phyloP scores from a whole-genome alignment of 2,113 vertebrate genomes.

The Bos indicus region DNA sequence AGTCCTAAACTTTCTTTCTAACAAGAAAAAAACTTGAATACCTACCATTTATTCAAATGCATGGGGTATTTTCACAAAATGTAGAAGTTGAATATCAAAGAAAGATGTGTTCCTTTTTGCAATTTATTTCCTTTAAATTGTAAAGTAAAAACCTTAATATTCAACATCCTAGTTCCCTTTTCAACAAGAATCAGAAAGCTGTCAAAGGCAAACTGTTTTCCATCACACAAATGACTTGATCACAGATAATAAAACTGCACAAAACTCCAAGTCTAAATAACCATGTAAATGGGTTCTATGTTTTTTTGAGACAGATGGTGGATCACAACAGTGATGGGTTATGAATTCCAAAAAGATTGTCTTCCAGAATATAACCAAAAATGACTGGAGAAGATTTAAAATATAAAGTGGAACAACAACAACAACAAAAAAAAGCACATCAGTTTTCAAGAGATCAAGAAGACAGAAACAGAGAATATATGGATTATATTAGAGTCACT shows the following conservation, averaged over 20 bases:
- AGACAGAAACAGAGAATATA: slow-evolving; percentile 14
- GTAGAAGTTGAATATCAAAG: slow-evolving; percentile 15
- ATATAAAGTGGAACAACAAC: slow-evolving; percentile 51
- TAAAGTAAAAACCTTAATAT: slow-evolving; percentile 34
- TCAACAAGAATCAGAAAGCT: slow-evolving; percentile 70
- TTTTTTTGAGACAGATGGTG: slow-evolving; percentile 69
- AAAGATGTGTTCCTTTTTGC: neutral
- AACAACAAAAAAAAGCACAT: neutral
- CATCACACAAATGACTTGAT: slow-evolving; percentile 68
- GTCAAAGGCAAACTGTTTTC: slow-evolving; percentile 59
- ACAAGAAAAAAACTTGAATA: neutral
- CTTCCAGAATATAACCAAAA: slow-evolving; percentile 60
- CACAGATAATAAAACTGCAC: slow-evolving; percentile 64
- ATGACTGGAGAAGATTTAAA: slow-evolving; percentile 38
- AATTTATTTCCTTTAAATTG: slow-evolving; percentile 42
- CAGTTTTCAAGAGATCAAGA: slow-evolving; percentile 58
- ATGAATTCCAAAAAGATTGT: slow-evolving; percentile 62
- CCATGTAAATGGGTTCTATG: slow-evolving; percentile 65
- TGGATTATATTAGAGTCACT: slow-evolving; percentile 28
- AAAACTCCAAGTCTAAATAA: slow-evolving; percentile 74
- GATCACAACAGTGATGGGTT: slow-evolving; percentile 59
- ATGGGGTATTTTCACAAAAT: slow-evolving; percentile 18
- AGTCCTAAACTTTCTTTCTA: neutral
- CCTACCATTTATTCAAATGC: slow-evolving; percentile 66
- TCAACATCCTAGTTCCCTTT: slow-evolving; percentile 66